Evolutionary conservation across 2,797 vertebrate genomes (phyloP).

Genomic region (Siniperca undulata): DNA sequence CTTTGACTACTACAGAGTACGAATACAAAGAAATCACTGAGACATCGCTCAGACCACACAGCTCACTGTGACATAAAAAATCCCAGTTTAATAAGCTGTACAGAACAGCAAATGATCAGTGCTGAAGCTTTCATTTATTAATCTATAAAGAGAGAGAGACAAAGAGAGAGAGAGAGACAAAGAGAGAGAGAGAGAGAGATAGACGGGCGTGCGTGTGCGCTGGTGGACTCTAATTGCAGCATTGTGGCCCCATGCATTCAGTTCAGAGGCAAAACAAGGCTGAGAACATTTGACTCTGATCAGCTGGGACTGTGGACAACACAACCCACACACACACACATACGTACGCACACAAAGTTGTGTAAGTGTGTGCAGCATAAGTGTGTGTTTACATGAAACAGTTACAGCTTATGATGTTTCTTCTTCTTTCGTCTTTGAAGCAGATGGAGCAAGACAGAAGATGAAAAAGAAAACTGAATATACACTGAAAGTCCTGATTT

Average conservation of each 20-base stretch:
- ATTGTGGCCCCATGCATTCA: slow-evolving; percentile 8
- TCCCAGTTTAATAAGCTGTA: slow-evolving; percentile 49
- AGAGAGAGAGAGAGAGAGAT: neutral
- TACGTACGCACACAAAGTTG: neutral
- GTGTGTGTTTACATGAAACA: slow-evolving; percentile 19
- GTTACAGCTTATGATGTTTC: slow-evolving; percentile 45
- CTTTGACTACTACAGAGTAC: neutral
- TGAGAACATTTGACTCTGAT: slow-evolving; percentile 47
- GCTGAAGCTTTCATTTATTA: slow-evolving; percentile 27
- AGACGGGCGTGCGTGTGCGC: too few species aligned
- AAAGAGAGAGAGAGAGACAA: neutral
- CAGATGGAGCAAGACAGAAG: slow-evolving; percentile 8
- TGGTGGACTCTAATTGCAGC: slow-evolving; percentile 49
- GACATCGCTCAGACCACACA: slow-evolving; percentile 11
- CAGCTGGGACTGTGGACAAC: slow-evolving; percentile 30
- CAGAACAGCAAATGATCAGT: slow-evolving; percentile 38
- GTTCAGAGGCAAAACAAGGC: slow-evolving; percentile 35
- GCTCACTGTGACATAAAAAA: slow-evolving; percentile 10
- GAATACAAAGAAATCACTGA: neutral
- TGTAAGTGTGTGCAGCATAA: neutral
- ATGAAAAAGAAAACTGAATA: neutral
- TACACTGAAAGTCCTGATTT: neutral
- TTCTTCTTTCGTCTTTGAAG: slow-evolving; percentile 25
- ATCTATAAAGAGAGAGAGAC: slow-evolving; percentile 10
- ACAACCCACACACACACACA: neutral